Base-by-base conservation (phyloP, 92 coral and sea anemone genomes). In the Zoanthus sociatus region DNA sequence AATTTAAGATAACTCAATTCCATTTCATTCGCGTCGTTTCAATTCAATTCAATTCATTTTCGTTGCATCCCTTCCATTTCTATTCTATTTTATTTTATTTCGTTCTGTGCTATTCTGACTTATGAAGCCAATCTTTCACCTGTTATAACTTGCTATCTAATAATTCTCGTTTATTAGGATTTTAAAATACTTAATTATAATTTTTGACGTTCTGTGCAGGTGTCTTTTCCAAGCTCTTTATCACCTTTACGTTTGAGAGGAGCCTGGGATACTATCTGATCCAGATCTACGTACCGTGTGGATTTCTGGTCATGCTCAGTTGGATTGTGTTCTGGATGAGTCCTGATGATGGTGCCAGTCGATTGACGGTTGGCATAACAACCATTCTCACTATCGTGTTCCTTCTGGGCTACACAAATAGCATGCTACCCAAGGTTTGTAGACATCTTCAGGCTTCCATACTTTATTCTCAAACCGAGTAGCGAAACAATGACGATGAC, bases 281-380 rank as follows among this genome's bases (percentile, higher is more conserved):
- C 58, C 98, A 96, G 92, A 73, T 91, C 71, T 94, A 94, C 91
- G 86, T 94, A 7, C 98, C 98, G 4, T 93, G 95, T 67, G 85
- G 79, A 20, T 91, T 92, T 73, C 91, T 94, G 53, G 98, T 96
- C 84, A 93, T 94, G 98, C 90, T 96, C 71, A 96, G 98, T 71
- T 96, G 98, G 98, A 93, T 96, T 20, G 98, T 94, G 64, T 96
- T 96, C 84, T 96, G 98, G 98, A 92, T 92, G 94, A 79, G 88
- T 83, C 90, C 91, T 5, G 95, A 94, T 18, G 91, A 88, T 78
- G 94, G 92, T 67, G 98, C 95, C 18, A 90, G 93, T 78, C 84
- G 98, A 71, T 78, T 94, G 66, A 94, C 95, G 26, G 95, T 94
- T 42, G 98, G 98, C 68, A 92, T 94, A 90, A 94, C 98, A 33